These are phyloP conservation scores for Drosophila nigromelanica DNA, from an alignment of 1,140 invertebrate species.

Conservation along the genomic window DNA sequence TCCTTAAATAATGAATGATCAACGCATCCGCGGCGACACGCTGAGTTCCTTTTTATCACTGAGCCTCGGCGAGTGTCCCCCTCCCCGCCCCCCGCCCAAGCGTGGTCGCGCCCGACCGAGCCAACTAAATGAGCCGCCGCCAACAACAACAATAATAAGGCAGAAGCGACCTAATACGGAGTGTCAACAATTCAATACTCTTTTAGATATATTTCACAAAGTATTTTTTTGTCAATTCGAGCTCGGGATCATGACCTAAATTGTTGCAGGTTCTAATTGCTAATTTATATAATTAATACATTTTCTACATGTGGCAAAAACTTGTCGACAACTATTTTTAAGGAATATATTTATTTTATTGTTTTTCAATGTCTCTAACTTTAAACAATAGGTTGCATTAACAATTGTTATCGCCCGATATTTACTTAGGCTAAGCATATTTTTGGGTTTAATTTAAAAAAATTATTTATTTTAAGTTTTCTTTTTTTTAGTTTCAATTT, in stretches of 20 bases:
- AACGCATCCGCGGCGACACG: conserved; percentile 83
- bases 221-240: not conserved
- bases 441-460: too few relatives aligned
- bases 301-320: too few relatives aligned
- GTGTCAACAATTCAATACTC: not conserved
- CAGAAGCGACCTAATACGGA: not conserved
- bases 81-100: not conserved
- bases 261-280: too few relatives aligned
- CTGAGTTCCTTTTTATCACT: conserved; percentile 84
- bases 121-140: conserved; percentile 11
- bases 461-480: too few relatives aligned
- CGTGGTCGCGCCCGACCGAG: not conserved
- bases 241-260: not conserved
- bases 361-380: too few relatives aligned
- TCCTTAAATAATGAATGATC: conserved; percentile 84
- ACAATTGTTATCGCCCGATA: too few relatives aligned
- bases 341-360: too few relatives aligned
- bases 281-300: too few relatives aligned
- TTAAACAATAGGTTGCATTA: too few relatives aligned
- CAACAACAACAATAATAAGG: conserved; percentile 21
- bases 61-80: conserved; percentile 29
- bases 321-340: too few relatives aligned
- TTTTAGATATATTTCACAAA: not conserved
- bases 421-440: too few relatives aligned
- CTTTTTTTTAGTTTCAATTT: too few relatives aligned